Evolutionary conservation across 2,113 vertebrate genomes (phyloP).

Genomic region (Toxostoma redivivum): DNA sequence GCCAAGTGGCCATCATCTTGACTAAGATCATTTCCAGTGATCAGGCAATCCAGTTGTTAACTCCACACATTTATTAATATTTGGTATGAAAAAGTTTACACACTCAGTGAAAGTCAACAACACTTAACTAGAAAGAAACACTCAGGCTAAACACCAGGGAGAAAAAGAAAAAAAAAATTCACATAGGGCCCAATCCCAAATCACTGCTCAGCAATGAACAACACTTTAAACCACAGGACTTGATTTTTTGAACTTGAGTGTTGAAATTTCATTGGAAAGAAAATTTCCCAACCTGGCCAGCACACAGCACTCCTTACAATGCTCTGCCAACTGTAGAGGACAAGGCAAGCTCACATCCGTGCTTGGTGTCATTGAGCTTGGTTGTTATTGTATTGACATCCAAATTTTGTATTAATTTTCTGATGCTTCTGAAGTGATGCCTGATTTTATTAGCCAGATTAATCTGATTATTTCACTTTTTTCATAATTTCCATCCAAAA

Average conservation of each 20-base stretch:
- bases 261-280: background rate
- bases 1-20: rapidly evolving
- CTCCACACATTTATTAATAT: background rate
- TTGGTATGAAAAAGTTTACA: background rate
- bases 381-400: background rate
- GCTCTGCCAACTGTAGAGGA: background rate
- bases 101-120: background rate
- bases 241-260: background rate
- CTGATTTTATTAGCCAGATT: background rate
- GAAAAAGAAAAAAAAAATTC: slow-evolving; percentile 17
- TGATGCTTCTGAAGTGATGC: background rate
- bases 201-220: background rate
- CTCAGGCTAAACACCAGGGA: background rate
- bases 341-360: background rate
- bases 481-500: background rate
- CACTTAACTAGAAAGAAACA: background rate
- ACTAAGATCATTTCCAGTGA: background rate
- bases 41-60: background rate
- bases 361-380: background rate
- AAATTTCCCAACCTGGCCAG: rapidly evolving
- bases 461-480: background rate
- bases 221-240: background rate
- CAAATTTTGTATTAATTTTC: background rate
- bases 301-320: rapidly evolving
- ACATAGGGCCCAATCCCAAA: rapidly evolving